These are phyloP conservation scores for Xestia sexstrigata DNA, from an alignment of 2,888 invertebrate genomes.

Conservation along the genomic window DNA sequence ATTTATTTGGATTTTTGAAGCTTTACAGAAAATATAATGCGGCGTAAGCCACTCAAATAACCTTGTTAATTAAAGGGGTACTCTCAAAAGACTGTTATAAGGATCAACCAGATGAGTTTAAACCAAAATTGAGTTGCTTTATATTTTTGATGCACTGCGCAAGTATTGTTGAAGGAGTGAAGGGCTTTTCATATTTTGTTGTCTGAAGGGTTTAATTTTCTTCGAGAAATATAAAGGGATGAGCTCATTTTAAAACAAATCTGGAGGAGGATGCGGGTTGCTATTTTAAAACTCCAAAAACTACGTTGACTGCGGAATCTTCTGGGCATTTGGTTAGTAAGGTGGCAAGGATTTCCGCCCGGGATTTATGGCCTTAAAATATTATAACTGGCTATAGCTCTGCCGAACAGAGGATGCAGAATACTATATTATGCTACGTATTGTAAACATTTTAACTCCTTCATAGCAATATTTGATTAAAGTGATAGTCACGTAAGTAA, in stretches of 20 bases:
- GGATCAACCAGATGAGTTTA: slow-evolving; percentile 60
- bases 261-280: neutral
- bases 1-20: slow-evolving; percentile 60
- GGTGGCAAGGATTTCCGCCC: neutral
- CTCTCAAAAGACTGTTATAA: slow-evolving; percentile 60
- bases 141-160: slow-evolving; percentile 46
- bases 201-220: slow-evolving; percentile 20
- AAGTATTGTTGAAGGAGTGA: slow-evolving; percentile 32
- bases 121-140: slow-evolving; percentile 56
- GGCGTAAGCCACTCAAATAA: slow-evolving; percentile 70
- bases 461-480: too few species aligned
- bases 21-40: slow-evolving; percentile 59
- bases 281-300: neutral
- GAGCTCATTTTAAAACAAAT: slow-evolving; percentile 12
- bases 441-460: neutral
- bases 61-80: slow-evolving; percentile 74
- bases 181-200: slow-evolving; percentile 23
- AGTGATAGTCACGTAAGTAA: neutral
- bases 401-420: neutral
- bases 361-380: neutral
- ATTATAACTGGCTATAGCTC: too few species aligned
- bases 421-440: neutral
- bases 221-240: slow-evolving; percentile 16
- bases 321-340: neutral
- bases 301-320: neutral